Conservation (phyloP, 1,140 invertebrate genomes). For the Orchesella cincta region DNA sequence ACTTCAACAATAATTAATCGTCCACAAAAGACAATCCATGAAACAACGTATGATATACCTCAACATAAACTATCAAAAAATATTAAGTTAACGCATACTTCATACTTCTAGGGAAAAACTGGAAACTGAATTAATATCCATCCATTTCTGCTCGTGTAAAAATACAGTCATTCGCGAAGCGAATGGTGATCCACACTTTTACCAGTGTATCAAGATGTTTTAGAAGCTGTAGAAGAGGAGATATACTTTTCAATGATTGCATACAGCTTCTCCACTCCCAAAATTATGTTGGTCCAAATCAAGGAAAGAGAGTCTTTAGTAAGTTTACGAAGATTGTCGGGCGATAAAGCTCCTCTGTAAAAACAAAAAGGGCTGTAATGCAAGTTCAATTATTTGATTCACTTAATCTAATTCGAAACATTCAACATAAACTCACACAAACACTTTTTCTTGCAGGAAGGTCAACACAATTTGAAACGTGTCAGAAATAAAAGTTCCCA, state of each 20-base stretch:
- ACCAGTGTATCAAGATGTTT: neutral
- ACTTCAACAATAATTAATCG: too few relatives aligned
- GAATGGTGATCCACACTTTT: too few relatives aligned
- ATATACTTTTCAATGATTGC: slow-evolving; percentile 29
- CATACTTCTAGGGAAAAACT: too few relatives aligned
- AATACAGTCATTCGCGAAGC: too few relatives aligned
- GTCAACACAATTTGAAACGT: neutral
- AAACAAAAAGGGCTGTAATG: too few relatives aligned
- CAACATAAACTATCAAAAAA: too few relatives aligned
- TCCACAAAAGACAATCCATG: too few relatives aligned
- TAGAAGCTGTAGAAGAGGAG: neutral
- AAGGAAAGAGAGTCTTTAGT: slow-evolving; percentile 46
- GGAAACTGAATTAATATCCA: too few relatives aligned
- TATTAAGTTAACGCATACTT: too few relatives aligned
- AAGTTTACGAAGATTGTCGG: slow-evolving; percentile 45
- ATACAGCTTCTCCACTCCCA: slow-evolving; percentile 31
- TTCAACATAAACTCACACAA: slow-evolving; percentile 45
- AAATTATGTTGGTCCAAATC: slow-evolving; percentile 42
- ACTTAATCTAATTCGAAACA: neutral
- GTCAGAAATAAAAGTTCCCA: slow-evolving; percentile 22
- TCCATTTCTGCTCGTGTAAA: too few relatives aligned
- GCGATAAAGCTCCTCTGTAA: slow-evolving; percentile 44
- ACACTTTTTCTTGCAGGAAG: slow-evolving; percentile 44
- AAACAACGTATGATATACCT: too few relatives aligned
- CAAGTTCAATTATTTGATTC: neutral